Base-by-base conservation (phyloP, 1,140 invertebrate genomes). In the Venustaconcha ellipsiformis region DNA sequence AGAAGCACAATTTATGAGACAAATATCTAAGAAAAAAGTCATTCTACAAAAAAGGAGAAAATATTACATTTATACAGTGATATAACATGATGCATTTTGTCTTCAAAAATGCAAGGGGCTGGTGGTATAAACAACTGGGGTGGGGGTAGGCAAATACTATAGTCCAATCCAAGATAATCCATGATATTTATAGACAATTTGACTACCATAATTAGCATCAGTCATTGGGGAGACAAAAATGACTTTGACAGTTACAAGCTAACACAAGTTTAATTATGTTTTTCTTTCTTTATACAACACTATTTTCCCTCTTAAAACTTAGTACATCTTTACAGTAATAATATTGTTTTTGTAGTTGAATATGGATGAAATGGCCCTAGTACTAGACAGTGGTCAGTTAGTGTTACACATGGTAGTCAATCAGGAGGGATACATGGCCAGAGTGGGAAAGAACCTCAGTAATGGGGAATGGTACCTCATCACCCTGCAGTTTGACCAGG, bases 401-500 rank as follows among this genome's bases (percentile, higher is more conserved):
- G 59, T 77, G 1, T 58, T 86, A 17, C 81, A 85, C 57, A 59
- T 86, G 30, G 77, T 85, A 48, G 72, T 73, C 20, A 74, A 72
- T 79, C 76, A 68, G 58, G 74, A 74, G 15, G 78, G 80, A 18
- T 70, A 67, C 48, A 64, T 73, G 18, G 70, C 57, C n/a, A 15
- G 23, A 26, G 70, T 82, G 18, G 76, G 80, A 13, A 30, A 67
- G n/a, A 74, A 79, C 63, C n/a, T 85, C 2, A 30, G 66, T 55
- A 78, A 70, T 72, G 82, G 79, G 11, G 75, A 81, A 30, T 85
- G 84, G 84, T 83, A 79, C 63, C 72, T 68, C 5, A 67, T 84
- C 6, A 60, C 56, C n/a, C 17, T 76, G 4, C 56, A 66, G 13
- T 74, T 84, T 69, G 26, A 57, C 48, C 67, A 56, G 14, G 68